Base-by-base conservation (phyloP, 2,888 invertebrate genomes). In the Drosophila pseudotalamancana region DNA sequence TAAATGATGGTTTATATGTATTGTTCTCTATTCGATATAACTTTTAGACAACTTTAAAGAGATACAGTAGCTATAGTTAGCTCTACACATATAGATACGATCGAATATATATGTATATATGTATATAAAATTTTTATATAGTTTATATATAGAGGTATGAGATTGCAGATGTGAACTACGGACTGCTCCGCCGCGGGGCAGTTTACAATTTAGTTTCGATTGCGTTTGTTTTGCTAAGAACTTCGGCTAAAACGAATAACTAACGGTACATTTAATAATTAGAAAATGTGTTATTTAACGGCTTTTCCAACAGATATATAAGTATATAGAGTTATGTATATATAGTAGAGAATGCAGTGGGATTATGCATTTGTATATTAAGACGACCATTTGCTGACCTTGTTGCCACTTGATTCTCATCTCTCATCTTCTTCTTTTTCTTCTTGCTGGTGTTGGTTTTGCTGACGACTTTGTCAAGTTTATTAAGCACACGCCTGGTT, bases 371-470 rank as follows among this genome's bases (percentile, higher is more conserved):
- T 68, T 68, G 60, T 50, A 45, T 45, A 72, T 61, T 70, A 83
- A 83, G 86, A 82, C 84, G 87, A 87, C 85, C 82, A 81, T 81
- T 70, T 75, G 87, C 87, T 83, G 83, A 83, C 83, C 83, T 83
- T 87, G 75, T 79, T 83, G 79, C 45, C 59, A 65, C 60, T 60
- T 51, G 64, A 46, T 34, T 60, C 45, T 39, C 64, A 21, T 23
- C 40, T 39, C 6, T 14, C 14, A 3, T 8, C 23, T 39, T 0
- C 23, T n/a, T 12, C 23, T 11, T 3, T 8, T 50, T 32, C 34
- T 40, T 32, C 60, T 16, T 59, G 56, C 35, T 49, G 31, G 40
- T 21, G 35, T 21, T 19, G 59, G 29, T 37, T 29, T 31, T 12
- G 34, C 32, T 35, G 39, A 43, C 5, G 48, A 34, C 42, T 43